phyloP scores from a whole-genome alignment of 2,888 invertebrate species.

The Drosophila eohydei region DNA sequence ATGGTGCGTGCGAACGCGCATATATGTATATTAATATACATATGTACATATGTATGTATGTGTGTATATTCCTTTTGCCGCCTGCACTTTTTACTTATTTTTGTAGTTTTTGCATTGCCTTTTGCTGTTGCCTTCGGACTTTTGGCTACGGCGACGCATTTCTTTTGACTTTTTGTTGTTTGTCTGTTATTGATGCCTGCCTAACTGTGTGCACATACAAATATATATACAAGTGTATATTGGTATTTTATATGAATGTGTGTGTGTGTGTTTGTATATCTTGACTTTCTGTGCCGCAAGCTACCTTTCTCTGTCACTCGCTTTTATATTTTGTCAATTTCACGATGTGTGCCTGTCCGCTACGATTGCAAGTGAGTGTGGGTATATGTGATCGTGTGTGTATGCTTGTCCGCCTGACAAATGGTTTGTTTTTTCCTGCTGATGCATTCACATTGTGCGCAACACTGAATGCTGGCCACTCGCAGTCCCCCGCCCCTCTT shows the following conservation, averaged over 20 bases:
- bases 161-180: constrained; percentile 34
- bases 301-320: constrained; percentile 10
- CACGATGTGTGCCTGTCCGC: constrained; percentile 22
- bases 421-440: constrained; percentile 66
- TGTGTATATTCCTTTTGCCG: constrained; percentile 19
- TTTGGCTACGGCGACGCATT: constrained; percentile 35
- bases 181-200: constrained; percentile 53
- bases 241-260: constrained; percentile 1
- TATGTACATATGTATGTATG: neutral
- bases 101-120: constrained; percentile 39
- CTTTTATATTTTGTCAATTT: constrained; percentile 54
- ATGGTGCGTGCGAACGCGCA: neutral
- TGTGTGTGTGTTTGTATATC: constrained; percentile 20
- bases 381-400: constrained; percentile 11
- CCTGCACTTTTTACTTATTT: constrained; percentile 33
- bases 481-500: neutral
- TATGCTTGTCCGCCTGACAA: constrained; percentile 47
- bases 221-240: neutral
- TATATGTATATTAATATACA: neutral
- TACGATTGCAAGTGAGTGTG: constrained; percentile 8
- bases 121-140: constrained; percentile 37
- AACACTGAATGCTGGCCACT: constrained; percentile 33
- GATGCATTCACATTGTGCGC: constrained; percentile 41
- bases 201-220: constrained; percentile 5
- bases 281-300: constrained; percentile 35